Conservation (phyloP, 2,113 vertebrate genomes). For the Prinia subflava region DNA sequence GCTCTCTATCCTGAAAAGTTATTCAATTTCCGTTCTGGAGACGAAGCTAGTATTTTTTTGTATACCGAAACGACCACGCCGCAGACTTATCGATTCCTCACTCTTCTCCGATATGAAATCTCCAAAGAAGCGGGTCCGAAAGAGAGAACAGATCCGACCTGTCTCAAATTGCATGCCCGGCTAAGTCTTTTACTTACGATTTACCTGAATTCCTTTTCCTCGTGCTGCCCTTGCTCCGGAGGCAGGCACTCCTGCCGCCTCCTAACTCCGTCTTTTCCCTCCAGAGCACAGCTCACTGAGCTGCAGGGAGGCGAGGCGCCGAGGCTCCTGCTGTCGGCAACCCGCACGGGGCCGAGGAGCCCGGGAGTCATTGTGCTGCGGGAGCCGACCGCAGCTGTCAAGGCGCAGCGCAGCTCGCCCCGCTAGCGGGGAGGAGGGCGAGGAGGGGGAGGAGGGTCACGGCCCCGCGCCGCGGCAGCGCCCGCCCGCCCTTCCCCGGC, state of each 20-base stretch:
- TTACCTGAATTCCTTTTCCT: not conserved
- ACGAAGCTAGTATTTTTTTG: accelerated
- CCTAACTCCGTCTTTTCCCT: not conserved
- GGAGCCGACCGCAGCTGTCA: constrained; percentile 20
- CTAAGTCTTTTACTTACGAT: not conserved
- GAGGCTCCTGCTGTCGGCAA: not conserved
- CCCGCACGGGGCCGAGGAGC: not conserved
- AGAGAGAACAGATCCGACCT: not conserved
- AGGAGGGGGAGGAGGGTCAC: not conserved
- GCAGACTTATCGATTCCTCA: not conserved
- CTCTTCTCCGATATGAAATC: not conserved
- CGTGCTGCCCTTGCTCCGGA: not conserved
- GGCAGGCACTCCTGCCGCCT: not conserved
- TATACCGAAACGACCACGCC: not conserved
- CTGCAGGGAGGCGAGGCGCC: not conserved
- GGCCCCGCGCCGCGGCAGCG: not conserved
- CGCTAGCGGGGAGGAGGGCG: not conserved
- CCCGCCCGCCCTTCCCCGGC: not conserved
- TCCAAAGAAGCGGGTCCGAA: not conserved
- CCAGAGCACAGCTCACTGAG: not conserved
- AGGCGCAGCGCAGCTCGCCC: not conserved
- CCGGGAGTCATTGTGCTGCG: not conserved
- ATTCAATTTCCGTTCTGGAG: not conserved
- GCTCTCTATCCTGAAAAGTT: not conserved
- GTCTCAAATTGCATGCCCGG: not conserved